Base-by-base conservation (phyloP, 2,888 invertebrate species). In the Disparrhopalites patrizii region DNA sequence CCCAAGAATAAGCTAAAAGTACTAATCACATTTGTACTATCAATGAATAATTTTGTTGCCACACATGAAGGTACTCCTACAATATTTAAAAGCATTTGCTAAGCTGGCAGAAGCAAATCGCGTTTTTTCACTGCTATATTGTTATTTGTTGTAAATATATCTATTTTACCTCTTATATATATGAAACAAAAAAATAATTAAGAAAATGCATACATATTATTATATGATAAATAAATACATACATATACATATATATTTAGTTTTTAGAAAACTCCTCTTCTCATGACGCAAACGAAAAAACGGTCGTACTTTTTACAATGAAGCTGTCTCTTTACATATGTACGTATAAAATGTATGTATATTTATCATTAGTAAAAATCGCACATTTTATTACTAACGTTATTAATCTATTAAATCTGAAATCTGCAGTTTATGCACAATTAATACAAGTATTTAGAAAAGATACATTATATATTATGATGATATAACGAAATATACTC, bases 221-320 rank as follows among this genome's bases (percentile, higher is more conserved):
- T 3, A 40, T 40, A 40, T 10, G 18, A 18, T 18, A 7, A 47
- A 47, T 47, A 23, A 7, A 7, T 47, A 47, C 3, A 47, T 15
- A 7, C 25, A 23, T 7, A 3, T 23, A 47, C 10, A 5, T 20
- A 20, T 23, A 47, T 18, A 43, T 40, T 18, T 40, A 40, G 40
- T 13, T 40, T 40, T 40, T 40, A 40, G 40, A 18, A 15, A 40
- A 40, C 25, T 47, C 25, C 47, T 47, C 47, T 47, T 47, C 23
- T 23, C 47, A 47, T 47, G 47, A 47, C 47, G 20, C 23, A 47
- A 47, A 47, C n/a, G n/a, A n/a, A n/a, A n/a, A n/a, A n/a, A n/a
- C n/a, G n/a, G n/a, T n/a, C n/a, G n/a, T n/a, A n/a, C n/a, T n/a
- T n/a, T n/a, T n/a, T n/a, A n/a, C n/a, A n/a, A n/a, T n/a, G n/a